A percentile compares a stretch with the other conserved stretches of the same genome.
These are phyloP conservation scores for Mastacembelus armatus DNA, from an alignment of 2,797 vertebrate species.

Conservation along the genomic window DNA sequence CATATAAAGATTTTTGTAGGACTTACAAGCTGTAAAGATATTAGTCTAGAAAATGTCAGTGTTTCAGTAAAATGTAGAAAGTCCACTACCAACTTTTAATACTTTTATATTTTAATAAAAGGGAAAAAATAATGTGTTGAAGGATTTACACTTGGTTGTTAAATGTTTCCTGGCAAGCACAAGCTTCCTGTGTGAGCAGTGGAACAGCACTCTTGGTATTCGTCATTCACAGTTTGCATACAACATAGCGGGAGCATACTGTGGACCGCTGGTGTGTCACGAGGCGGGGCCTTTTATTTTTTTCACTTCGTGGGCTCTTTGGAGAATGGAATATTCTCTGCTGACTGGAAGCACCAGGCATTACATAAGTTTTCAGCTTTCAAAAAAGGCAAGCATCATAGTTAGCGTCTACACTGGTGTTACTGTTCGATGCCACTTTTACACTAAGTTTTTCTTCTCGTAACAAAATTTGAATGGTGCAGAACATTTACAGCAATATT, in stretches of 20 bases:
- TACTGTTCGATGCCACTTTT: constrained; percentile 23
- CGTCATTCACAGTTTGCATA: constrained; percentile 73
- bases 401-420: constrained; percentile 38
- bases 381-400: constrained; percentile 34
- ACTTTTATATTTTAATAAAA: constrained; percentile 22
- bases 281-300: constrained; percentile 63
- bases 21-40: not conserved
- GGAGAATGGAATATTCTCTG: constrained; percentile 43
- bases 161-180: constrained; percentile 60
- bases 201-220: constrained; percentile 63
- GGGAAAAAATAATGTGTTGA: constrained; percentile 34
- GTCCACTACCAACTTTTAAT: constrained; percentile 9
- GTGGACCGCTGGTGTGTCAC: constrained; percentile 55
- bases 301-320: constrained; percentile 49
- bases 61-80: not conserved
- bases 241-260: constrained; percentile 60
- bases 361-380: constrained; percentile 36
- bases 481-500: constrained; percentile 5
- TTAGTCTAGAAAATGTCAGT: constrained; percentile 14
- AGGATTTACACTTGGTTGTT: constrained; percentile 50
- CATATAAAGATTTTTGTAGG: not conserved
- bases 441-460: not conserved
- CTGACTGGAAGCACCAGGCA: constrained; percentile 48
- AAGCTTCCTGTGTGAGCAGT: constrained; percentile 59
- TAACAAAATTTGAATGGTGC: constrained; percentile 4